Conservation (phyloP, 2,888 invertebrate species). For the Coelopa pilipes region DNA sequence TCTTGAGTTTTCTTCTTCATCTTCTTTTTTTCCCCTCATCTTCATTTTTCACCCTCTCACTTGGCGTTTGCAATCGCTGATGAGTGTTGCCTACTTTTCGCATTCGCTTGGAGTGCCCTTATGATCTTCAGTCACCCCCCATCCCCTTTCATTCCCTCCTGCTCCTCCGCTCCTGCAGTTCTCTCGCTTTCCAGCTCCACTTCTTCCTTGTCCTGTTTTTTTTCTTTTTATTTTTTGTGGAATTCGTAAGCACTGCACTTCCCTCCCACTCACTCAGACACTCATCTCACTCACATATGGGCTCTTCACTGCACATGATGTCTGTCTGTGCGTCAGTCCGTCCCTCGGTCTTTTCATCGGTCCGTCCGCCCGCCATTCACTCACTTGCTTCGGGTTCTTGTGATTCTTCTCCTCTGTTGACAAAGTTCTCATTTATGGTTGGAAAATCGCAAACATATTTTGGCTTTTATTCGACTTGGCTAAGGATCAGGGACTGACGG, state of each 20-base stretch:
- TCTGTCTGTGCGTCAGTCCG: too few species aligned
- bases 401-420: slow-evolving; percentile 26
- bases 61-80: slow-evolving; percentile 6
- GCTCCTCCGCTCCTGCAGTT: neutral
- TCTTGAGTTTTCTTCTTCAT: neutral
- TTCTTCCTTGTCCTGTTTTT: neutral
- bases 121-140: neutral
- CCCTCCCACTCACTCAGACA: neutral
- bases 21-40: neutral
- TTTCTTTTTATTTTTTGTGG: neutral
- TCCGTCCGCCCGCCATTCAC: neutral
- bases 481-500: neutral
- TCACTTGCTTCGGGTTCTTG: slow-evolving; percentile 15
- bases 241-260: too few species aligned
- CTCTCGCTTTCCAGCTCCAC: too few species aligned
- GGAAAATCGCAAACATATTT: slow-evolving; percentile 33
- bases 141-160: neutral
- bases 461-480: slow-evolving; percentile 27
- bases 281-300: too few species aligned
- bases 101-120: slow-evolving; percentile 14
- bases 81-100: slow-evolving; percentile 22
- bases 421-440: slow-evolving; percentile 28
- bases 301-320: too few species aligned
- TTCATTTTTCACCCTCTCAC: slow-evolving; percentile 6
- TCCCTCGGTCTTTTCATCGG: too few species aligned